Evolutionary conservation across 2,888 invertebrate genomes (phyloP).

Genomic region (Asteroscopus sphinx): DNA sequence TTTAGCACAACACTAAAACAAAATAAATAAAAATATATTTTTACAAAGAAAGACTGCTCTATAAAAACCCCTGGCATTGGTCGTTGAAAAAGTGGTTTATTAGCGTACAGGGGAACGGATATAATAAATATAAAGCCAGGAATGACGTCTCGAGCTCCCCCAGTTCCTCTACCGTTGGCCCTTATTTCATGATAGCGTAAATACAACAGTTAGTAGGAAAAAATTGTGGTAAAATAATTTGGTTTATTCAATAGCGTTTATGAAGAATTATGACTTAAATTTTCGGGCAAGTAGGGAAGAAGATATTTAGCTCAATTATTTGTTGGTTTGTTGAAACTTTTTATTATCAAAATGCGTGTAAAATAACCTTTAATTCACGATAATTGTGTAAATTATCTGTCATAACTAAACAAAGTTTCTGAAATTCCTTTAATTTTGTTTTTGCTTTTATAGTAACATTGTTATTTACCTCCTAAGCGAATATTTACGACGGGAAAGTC

Average conservation of each 20-base stretch:
- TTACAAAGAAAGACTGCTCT: conserved; percentile 50
- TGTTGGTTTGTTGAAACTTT: background rate
- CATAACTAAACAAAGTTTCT: no score
- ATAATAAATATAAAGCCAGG: conserved; percentile 68
- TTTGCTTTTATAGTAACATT: no score
- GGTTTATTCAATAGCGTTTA: conserved; percentile 47
- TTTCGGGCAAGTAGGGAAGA: conserved; percentile 3
- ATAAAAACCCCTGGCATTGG: conserved; percentile 61
- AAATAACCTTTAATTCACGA: no score
- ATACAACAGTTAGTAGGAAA: conserved; percentile 56
- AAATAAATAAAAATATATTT: conserved; percentile 53
- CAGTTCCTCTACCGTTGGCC: conserved; percentile 42
- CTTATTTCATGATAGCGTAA: conserved; percentile 61
- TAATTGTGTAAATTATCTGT: no score
- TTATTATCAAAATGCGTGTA: background rate
- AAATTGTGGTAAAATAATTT: conserved; percentile 53
- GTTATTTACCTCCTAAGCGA: no score
- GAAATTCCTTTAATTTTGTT: no score
- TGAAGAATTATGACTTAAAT: conserved; percentile 34
- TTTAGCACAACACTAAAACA: conserved; percentile 45
- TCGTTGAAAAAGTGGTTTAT: conserved; percentile 70
- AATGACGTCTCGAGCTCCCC: conserved; percentile 55
- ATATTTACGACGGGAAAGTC: no score
- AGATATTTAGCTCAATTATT: background rate
- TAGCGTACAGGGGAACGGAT: conserved; percentile 66